Base-by-base conservation (phyloP, 1,140 invertebrate genomes). In the Mercenaria mercenaria region DNA sequence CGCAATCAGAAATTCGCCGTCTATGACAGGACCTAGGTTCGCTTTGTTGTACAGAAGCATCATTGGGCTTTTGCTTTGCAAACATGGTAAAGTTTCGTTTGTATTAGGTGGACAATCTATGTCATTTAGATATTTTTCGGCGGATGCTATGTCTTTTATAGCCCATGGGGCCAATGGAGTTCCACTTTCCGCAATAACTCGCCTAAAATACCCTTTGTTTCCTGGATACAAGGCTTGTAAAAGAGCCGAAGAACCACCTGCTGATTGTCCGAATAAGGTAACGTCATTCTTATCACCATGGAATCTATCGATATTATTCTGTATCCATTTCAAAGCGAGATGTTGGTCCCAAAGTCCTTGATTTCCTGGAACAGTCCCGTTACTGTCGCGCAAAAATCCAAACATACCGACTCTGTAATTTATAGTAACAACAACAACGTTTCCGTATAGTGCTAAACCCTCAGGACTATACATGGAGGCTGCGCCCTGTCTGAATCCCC, bases 11-110 rank as follows among this genome's bases (percentile, higher is more conserved):
- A 91, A 79, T 1, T 92, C 89, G 20, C 67, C 61, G 67, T 91
- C 89, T 26, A 90, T 50, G 32, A 85, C 82, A 0, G 89, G 89
- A 3, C 41, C 64, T 43, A 84, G 47, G 13, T 23, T 34, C 43
- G 61, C 56, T 15, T 13, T 23, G 41, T 81, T 72, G 4, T 37
- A 23, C 26, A 29, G 18, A 15, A 64, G 20, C 20, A 29, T 8
- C 37, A 26, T 56, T 8, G 50, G 32, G 11, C 47, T 15, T 32
- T 72, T 56, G 0, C 29, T 37, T 18, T 81, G 77, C 20, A 76
- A 23, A 61, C 52, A 74, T 1, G 1, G n/a, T 29, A 64, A 29
- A 29, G 59, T 64, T 10, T n/a, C 10, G 97, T 98, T 96, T 8
- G n/a, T 39, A 6, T 39, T 67, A 29, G 15, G 61, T 20, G 52